Percentiles rank a stretch among this genome's conserved stretches.
Evolutionary conservation across 2,888 invertebrate genomes (phyloP).

Genomic region (Ptychoptera albimana): DNA sequence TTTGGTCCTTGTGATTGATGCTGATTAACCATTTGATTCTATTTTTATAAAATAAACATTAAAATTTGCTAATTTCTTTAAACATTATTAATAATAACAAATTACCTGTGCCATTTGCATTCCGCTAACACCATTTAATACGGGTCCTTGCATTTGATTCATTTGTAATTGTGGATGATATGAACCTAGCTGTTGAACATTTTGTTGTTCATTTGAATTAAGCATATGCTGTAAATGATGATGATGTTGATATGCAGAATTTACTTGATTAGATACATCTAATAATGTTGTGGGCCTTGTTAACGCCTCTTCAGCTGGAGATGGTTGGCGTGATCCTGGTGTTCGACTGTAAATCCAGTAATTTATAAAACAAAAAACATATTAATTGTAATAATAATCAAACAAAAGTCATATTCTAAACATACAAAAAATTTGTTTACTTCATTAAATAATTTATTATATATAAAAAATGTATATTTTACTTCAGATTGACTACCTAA

Average conservation of each 20-base stretch:
- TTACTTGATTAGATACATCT: slow-evolving; percentile 16
- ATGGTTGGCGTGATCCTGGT: slow-evolving; percentile 81
- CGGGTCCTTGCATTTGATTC: slow-evolving; percentile 28
- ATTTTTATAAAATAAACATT: not conserved
- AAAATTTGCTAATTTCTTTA: not conserved
- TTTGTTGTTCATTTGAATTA: slow-evolving; percentile 13
- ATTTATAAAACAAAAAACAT: slow-evolving; percentile 5
- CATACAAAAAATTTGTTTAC: not conserved
- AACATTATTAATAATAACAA: not conserved
- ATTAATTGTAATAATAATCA: slow-evolving; percentile 7
- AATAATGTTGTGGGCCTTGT: slow-evolving; percentile 34
- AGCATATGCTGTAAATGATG: slow-evolving; percentile 35
- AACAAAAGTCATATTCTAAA: not conserved
- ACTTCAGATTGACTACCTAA: too few relatives aligned
- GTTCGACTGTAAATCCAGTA: slow-evolving; percentile 48
- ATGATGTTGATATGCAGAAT: slow-evolving; percentile 24
- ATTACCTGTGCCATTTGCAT: slow-evolving; percentile 29
- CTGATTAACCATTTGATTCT: slow-evolving; percentile 31
- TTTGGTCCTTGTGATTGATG: slow-evolving; percentile 23
- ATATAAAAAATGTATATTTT: too few relatives aligned
- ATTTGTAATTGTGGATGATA: slow-evolving; percentile 31
- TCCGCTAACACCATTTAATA: slow-evolving; percentile 26
- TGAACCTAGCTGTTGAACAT: slow-evolving; percentile 19
- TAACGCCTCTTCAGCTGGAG: slow-evolving; percentile 66
- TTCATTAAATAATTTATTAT: not conserved